Evolutionary conservation across 2,888 invertebrate genomes (phyloP), one percentile per base, ranked within the genome.

Genomic region (Dolomedes plantarius): DNA sequence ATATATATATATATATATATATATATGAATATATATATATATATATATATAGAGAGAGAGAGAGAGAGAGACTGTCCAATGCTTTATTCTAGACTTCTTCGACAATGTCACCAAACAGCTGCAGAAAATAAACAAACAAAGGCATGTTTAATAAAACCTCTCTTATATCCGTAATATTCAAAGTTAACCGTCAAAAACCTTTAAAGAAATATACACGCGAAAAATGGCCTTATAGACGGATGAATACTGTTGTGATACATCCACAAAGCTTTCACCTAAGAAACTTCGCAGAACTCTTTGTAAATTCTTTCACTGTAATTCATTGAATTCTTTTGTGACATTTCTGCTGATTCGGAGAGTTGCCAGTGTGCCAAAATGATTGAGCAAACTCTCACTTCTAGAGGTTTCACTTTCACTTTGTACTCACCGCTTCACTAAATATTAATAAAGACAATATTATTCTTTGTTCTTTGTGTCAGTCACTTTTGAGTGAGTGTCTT

Each of bases 381-480:
- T 65, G 11, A 29, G 65, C 29, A n/a, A 31, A 16, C 16, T 65
- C 65, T 65, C 16, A 46, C 16, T 46, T 28, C 19, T 31, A 19
- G 16, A 62, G 29, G 19, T 11, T 65, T 11, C 2, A 65, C 28
- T 29, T 16, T 65, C 62, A 62, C 29, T 19, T 6, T 65, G 29
- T 65, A 65, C 31, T 31, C 28, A 29, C 65, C 2, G 65, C 65
- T 29, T 65, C 65, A 11, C 31, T 46, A 16, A 46, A 31, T 65
- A 31, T 65, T 29, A 65, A 65, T 65, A 65, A 65, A 65, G 29
- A 6, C 6, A n/a, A 65, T 65, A 65, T 65, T 65, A 65, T 65
- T 65, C 65, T 65, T 65, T 65, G 65, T 65, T 46, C n/a, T n/a
- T 28, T 65, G 65, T 29, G 29, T 65, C 31, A 28, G 19, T 16